Conservation (phyloP, 2,888 invertebrate genomes). For the Automeris io region DNA sequence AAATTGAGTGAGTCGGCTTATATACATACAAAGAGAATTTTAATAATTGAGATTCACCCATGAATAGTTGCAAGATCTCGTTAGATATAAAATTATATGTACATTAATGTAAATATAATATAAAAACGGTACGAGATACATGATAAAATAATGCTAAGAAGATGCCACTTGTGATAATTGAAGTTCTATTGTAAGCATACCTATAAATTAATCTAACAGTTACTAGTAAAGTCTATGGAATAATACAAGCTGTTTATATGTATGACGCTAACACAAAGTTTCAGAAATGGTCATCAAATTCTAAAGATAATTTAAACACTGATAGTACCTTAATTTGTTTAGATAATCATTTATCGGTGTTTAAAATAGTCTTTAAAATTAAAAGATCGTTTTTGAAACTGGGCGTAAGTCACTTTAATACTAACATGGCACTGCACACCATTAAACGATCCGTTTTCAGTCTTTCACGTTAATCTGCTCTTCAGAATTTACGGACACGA, state of each 20-base stretch:
- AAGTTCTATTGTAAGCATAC: conserved; percentile 35
- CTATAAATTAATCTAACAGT: conserved; percentile 34
- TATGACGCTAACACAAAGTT: no score
- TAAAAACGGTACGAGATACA: conserved; percentile 26
- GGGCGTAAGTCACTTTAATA: conserved; percentile 48
- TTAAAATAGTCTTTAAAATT: no score
- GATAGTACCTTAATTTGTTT: no score
- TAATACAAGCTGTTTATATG: conserved; percentile 44
- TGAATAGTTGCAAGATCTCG: conserved; percentile 39
- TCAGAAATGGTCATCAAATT: no score
- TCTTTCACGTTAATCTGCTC: conserved; percentile 53
- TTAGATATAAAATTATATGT: conserved; percentile 39
- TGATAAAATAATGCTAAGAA: background rate
- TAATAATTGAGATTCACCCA: conserved; percentile 58
- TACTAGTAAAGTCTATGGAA: conserved; percentile 38
- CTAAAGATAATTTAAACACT: no score
- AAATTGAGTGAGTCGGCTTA: conserved; percentile 41
- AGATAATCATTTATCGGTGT: no score
- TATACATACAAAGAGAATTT: conserved; percentile 47
- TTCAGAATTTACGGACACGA: conserved; percentile 20
- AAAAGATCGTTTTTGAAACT: no score
- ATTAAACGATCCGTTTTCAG: conserved; percentile 63
- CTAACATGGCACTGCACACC: conserved; percentile 73
- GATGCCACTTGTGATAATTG: conserved; percentile 19
- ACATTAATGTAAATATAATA: conserved; percentile 42